Evolutionary conservation across 2,888 invertebrate genomes (phyloP).

Genomic region (Empis livida): DNA sequence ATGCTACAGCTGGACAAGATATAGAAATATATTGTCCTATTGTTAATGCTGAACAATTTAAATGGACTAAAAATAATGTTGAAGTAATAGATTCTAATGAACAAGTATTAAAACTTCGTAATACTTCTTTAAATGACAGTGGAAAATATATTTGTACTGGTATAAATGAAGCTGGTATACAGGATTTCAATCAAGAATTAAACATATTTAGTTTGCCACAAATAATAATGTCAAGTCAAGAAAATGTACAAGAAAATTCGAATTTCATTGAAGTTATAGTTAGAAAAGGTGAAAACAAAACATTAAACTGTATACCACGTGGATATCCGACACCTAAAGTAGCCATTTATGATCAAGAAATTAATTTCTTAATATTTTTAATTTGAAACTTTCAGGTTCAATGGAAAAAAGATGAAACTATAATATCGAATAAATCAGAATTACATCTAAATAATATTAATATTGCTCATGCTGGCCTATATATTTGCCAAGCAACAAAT

Average conservation of each 20-base stretch:
- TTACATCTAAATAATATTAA: constrained; percentile 22
- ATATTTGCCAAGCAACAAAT: constrained; percentile 47
- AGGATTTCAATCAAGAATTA: constrained; percentile 39
- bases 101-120: neutral
- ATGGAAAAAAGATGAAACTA: constrained; percentile 9
- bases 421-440: constrained; percentile 7
- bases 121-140: constrained; percentile 1
- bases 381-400: constrained; percentile 6
- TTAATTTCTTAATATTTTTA: no score
- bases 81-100: neutral
- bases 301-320: constrained; percentile 36
- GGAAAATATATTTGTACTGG: constrained; percentile 46
- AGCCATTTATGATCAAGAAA: neutral
- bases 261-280: constrained; percentile 24
- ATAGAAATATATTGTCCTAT: constrained; percentile 21
- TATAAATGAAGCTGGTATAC: constrained; percentile 44
- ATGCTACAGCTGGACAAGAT: constrained; percentile 15
- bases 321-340: constrained; percentile 39
- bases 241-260: neutral
- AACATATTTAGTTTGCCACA: constrained; percentile 42
- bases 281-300: constrained; percentile 35
- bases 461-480: constrained; percentile 37
- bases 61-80: constrained; percentile 10
- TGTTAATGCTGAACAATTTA: constrained; percentile 9
- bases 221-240: neutral